Evolutionary conservation across 2,113 vertebrate species (phyloP).

Genomic region (Calidris pygmaea): DNA sequence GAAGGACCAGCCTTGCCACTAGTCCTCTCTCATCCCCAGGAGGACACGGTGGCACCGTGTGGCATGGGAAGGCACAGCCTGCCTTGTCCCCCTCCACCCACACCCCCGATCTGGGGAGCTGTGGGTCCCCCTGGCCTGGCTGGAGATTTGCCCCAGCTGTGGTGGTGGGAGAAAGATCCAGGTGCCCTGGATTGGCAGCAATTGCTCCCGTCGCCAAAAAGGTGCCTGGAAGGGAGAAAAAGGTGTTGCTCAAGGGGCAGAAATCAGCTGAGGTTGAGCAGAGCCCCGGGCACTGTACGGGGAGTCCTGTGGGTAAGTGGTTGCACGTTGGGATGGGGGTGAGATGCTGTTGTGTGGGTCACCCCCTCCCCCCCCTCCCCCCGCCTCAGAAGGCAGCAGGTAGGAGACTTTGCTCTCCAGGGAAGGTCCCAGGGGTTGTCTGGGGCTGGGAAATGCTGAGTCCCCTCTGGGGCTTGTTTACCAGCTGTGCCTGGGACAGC

Average conservation of each 20-base stretch:
- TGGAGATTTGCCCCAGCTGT: not conserved
- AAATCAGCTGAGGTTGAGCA: not conserved
- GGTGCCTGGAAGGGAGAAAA: not conserved
- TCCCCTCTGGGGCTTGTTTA: not conserved
- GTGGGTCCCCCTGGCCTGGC: not conserved
- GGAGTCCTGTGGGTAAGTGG: accelerated
- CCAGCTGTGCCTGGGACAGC: not conserved
- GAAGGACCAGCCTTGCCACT: not conserved
- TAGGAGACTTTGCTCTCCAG: not conserved
- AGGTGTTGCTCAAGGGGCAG: not conserved
- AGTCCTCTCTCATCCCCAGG: not conserved
- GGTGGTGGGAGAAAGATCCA: not conserved
- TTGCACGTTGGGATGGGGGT: not conserved
- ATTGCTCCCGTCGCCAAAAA: not conserved
- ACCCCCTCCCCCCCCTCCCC: accelerated
- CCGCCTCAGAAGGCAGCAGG: not conserved
- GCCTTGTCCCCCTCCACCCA: not conserved
- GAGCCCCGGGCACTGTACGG: accelerated
- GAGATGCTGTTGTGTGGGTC: not conserved
- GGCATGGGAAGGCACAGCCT: not conserved
- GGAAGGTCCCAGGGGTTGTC: not conserved
- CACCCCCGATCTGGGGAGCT: not conserved
- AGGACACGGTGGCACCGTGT: not conserved
- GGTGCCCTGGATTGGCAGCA: not conserved
- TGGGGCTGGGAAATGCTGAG: not conserved